A percentile compares a stretch with the other conserved stretches of the same genome.
These are phyloP conservation scores for Caretta caretta DNA, from an alignment of 2,113 vertebrate species.

Conservation along the genomic window DNA sequence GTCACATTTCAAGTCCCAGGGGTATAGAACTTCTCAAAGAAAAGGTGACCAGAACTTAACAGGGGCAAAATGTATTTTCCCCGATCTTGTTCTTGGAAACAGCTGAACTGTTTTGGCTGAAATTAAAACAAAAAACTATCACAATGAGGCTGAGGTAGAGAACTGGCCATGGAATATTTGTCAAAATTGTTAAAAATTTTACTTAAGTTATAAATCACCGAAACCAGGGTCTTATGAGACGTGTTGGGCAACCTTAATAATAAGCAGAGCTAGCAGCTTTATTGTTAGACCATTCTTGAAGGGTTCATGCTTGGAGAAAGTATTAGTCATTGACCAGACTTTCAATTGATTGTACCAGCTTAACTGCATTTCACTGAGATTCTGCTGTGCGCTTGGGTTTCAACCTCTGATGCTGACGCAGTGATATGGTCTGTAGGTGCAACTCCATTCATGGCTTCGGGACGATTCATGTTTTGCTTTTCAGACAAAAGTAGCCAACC, in stretches of 20 bases:
- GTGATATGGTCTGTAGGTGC: constrained; percentile 83
- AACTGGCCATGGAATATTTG: too few species aligned
- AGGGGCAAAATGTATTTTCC: too few species aligned
- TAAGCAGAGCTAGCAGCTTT: neutral
- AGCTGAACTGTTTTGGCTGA: too few species aligned
- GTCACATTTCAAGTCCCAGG: too few species aligned
- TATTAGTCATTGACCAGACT: constrained; percentile 67
- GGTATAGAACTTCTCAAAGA: too few species aligned
- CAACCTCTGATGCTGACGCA: constrained; percentile 78
- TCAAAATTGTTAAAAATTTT: too few species aligned
- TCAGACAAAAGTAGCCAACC: constrained; percentile 84
- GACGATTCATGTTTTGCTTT: constrained; percentile 82
- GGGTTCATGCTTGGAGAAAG: constrained; percentile 84
- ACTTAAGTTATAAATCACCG: too few species aligned
- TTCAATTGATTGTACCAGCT: neutral
- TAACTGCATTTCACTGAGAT: neutral
- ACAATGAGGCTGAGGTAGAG: too few species aligned
- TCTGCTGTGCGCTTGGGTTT: constrained; percentile 32
- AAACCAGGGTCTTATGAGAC: too few species aligned
- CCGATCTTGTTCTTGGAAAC: too few species aligned
- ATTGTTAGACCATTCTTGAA: constrained; percentile 78
- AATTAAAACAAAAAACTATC: too few species aligned
- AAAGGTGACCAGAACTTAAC: too few species aligned
- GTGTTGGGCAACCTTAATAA: neutral
- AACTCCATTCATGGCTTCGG: constrained; percentile 79